Evolutionary conservation across 2,888 invertebrate genomes (phyloP).

Genomic region (Eilema depressum): DNA sequence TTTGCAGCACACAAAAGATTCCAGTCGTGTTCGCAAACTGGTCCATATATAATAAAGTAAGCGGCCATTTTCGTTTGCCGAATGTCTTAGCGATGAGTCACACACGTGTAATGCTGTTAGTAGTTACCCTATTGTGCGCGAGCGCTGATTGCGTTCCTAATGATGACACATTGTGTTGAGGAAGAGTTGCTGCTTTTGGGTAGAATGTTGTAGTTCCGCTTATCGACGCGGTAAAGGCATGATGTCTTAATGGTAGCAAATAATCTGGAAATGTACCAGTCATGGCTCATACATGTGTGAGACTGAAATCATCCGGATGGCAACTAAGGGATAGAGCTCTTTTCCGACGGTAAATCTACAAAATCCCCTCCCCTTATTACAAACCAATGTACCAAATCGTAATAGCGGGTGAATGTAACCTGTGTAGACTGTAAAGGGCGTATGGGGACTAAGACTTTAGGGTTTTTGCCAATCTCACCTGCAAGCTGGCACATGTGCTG

Average conservation of each 20-base stretch:
- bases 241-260: too few relatives aligned
- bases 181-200: constrained; percentile 9
- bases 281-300: too few relatives aligned
- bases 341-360: too few relatives aligned
- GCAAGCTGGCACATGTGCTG: too few relatives aligned
- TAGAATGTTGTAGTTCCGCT: constrained; percentile 6
- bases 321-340: too few relatives aligned
- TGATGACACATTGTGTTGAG: constrained; percentile 51
- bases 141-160: constrained; percentile 48
- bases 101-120: constrained; percentile 51
- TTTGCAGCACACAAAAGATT: constrained; percentile 38
- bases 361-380: too few relatives aligned
- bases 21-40: constrained; percentile 46
- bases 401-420: not conserved
- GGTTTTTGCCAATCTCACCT: too few relatives aligned
- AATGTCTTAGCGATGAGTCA: constrained; percentile 62
- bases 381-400: too few relatives aligned
- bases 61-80: constrained; percentile 54
- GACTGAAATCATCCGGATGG: too few relatives aligned
- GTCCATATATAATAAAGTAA: constrained; percentile 46
- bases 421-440: not conserved
- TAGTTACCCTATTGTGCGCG: constrained; percentile 53
- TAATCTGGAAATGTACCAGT: too few relatives aligned
- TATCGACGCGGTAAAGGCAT: not conserved
- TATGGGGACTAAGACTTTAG: not conserved